These are phyloP conservation scores for Sarcophaga carnaria DNA, from an alignment of 2,888 invertebrate species.

Conservation along the genomic window DNA sequence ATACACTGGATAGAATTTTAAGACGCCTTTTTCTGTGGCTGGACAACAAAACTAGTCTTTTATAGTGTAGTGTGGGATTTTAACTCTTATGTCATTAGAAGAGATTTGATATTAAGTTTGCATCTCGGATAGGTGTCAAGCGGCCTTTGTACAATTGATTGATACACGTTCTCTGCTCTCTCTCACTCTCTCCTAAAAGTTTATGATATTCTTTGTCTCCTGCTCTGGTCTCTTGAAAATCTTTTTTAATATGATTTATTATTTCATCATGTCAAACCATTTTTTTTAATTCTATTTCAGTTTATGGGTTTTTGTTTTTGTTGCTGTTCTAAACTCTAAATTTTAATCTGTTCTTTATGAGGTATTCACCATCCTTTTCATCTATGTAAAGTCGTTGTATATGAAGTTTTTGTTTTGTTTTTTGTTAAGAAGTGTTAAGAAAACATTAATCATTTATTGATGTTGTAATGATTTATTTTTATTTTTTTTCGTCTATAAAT, in stretches of 20 bases:
- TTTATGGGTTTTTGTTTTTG: background rate
- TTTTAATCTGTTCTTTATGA: background rate
- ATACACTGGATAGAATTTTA: no score
- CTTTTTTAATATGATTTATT: slow-evolving; percentile 47
- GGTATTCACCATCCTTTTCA: background rate
- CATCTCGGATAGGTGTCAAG: no score
- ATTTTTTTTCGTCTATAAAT: slow-evolving; percentile 6
- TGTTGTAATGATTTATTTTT: slow-evolving; percentile 50
- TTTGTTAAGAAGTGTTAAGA: slow-evolving; percentile 34
- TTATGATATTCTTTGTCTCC: background rate
- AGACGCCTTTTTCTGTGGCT: no score
- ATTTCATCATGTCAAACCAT: slow-evolving; percentile 34
- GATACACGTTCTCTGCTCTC: no score
- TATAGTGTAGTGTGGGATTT: no score
- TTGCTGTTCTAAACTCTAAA: background rate
- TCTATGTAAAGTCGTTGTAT: background rate
- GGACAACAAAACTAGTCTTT: no score
- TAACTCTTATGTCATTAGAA: no score
- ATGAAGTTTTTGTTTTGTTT: background rate
- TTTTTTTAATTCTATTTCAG: slow-evolving; percentile 14
- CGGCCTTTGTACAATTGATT: no score
- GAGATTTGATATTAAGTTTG: no score
- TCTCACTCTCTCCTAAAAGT: background rate
- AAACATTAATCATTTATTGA: slow-evolving; percentile 60
- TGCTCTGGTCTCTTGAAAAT: background rate